Percentiles rank a stretch among this genome's conserved stretches.
Evolutionary conservation across 1,140 invertebrate species (phyloP).

Genomic region (Temnothorax nylanderi): DNA sequence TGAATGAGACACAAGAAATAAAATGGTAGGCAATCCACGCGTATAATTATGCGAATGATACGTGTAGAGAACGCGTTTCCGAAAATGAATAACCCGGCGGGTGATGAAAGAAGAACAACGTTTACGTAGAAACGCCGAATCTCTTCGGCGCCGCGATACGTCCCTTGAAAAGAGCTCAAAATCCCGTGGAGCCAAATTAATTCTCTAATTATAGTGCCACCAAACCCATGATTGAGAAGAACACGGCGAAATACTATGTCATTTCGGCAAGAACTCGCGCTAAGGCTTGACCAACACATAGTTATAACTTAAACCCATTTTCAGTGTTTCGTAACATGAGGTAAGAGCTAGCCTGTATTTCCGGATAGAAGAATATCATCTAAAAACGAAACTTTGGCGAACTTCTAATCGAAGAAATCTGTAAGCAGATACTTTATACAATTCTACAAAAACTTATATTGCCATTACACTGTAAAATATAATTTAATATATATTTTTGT

Average conservation of each 20-base stretch:
- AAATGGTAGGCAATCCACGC: neutral
- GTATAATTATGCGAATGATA: conserved; percentile 57
- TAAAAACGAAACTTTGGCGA: neutral
- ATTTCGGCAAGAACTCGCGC: conserved; percentile 71
- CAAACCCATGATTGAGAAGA: conserved; percentile 68
- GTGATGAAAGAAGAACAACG: conserved; percentile 62
- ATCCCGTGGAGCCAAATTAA: conserved; percentile 73
- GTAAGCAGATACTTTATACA: neutral
- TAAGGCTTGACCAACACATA: neutral
- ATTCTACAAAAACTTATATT: neutral
- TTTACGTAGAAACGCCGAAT: conserved; percentile 43
- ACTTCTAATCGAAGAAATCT: neutral
- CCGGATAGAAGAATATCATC: conserved; percentile 41
- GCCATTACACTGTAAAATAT: neutral
- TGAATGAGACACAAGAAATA: conserved; percentile 4
- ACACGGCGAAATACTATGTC: conserved; percentile 75
- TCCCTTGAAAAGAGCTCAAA: conserved; percentile 24
- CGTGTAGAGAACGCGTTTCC: conserved; percentile 22
- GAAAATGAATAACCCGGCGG: conserved; percentile 34
- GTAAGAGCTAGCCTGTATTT: conserved; percentile 14
- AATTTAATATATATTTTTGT: neutral
- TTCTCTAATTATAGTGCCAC: conserved; percentile 71
- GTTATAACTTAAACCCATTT: conserved; percentile 20
- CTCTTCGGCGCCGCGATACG: conserved; percentile 33
- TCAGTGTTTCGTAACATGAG: conserved; percentile 64